phyloP scores from a whole-genome alignment of 2,888 invertebrate species.

The Aphodius sticticus region DNA sequence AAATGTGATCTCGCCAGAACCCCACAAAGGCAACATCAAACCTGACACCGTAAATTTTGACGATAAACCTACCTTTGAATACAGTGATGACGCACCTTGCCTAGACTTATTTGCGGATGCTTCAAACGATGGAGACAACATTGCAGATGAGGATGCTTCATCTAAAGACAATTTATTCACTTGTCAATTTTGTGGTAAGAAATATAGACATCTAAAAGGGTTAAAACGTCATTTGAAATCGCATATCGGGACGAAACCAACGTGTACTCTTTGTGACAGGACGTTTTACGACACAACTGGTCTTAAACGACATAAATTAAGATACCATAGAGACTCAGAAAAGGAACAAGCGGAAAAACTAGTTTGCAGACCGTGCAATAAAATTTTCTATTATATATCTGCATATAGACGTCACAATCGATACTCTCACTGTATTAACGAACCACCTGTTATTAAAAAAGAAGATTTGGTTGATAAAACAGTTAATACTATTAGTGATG shows the following conservation, averaged over 20 bases:
- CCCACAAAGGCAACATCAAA: neutral
- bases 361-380: neutral
- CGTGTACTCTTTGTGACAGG: conserved; percentile 10
- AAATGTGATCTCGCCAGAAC: neutral
- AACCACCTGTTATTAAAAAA: neutral
- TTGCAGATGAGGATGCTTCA: conserved; percentile 1
- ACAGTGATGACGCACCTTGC: neutral
- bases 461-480: neutral
- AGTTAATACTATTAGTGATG: neutral
- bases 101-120: neutral
- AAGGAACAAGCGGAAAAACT: neutral
- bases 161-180: neutral
- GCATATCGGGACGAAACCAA: neutral
- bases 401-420: neutral
- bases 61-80: neutral
- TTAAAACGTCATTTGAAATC: conserved; percentile 8
- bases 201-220: neutral
- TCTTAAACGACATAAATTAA: neutral
- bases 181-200: conserved; percentile 8
- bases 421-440: neutral
- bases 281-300: conserved; percentile 12
- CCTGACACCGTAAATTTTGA: neutral
- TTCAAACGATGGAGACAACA: neutral
- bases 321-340: neutral
- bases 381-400: neutral